Base-by-base conservation (phyloP, 1,140 invertebrate species). In the Cherax destructor region DNA sequence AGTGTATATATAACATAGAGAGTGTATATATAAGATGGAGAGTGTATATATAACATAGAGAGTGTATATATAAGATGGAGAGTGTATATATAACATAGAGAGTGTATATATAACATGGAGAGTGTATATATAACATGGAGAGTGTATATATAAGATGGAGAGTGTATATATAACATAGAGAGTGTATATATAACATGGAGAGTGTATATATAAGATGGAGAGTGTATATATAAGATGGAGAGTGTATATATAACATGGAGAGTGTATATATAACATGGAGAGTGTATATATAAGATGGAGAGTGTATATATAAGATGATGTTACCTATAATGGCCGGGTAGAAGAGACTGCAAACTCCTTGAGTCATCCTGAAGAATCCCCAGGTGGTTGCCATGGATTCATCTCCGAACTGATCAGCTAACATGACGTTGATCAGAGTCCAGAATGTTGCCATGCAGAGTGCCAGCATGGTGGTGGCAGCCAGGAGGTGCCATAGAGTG, bases 291-390 rank as follows among this genome's bases (percentile, higher is more conserved):
- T 5, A 49, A 13, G 41, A 50, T n/a, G 5, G n/a, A n/a, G n/a
- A 4, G 47, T 5, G 47, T 5, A 11, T n/a, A 21, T 1, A 69
- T 5, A 49, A 13, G 41, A 50, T n/a, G 5, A 52, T 13, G 50
- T 76, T 72, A 92, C 91, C 91, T 18, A 92, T 81, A 0, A 92
- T 24, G 30, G 84, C 56, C 30, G 91, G 91, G 56, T 92, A 87
- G 18, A 92, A 18, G 18, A 92, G 84, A 52, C 76, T 88, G 50
- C 18, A 80, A 13, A 88, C 59, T 4, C 91, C 91, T 41, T 88
- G 85, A 10, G 56, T 65, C 91, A 92, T 92, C 79, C 91, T 88
- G 85, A 92, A 83, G 85, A 92, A 92, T 4, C 91, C 91, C 79
- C 80, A 92, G 50, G 91, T 86, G 56, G 69, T 41, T 24, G 91